Evolutionary conservation across 2,797 vertebrate species (phyloP), one percentile per base, ranked within the genome.

Genomic region (Mallotus villosus): DNA sequence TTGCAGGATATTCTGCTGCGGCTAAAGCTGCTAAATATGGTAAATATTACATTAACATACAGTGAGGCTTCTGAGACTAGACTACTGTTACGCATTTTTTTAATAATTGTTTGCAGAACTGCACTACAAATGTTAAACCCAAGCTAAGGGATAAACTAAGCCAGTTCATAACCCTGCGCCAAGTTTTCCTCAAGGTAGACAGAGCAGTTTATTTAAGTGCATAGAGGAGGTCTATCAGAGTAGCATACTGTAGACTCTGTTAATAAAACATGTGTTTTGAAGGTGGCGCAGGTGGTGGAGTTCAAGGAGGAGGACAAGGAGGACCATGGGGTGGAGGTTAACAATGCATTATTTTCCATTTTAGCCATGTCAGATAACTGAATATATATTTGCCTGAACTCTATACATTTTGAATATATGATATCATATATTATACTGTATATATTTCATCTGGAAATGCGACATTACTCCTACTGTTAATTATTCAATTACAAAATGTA

Each of bases 1-100:
- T 60, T 21, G 19, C 17, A n/a, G 68, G 58, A 49, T 22, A 59
- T 6, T 84, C 87, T 62, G 80, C 87, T 57, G 90, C 88, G 78
- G 94, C 95, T 41, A 97, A 93, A 91, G 95, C 95, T 86, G 95
- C 94, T 59, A 96, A 95, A 91, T 97, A 93, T 0, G 95, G 95
- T 97, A 81, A 89, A 2, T 29, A 19, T 67, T 25, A 70, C 2
- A 85, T 8, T 14, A 3, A n/a, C 22, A 34, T 55, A 55, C 51
- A 55, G 51, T 55, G n/a, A 22, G 22, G 25, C 57, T 37, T 32
- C 24, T 24, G n/a, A 19, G 12, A 61, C 46, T 61, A 27, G 37
- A 24, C 53, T 49, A 3, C 25, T 9, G 8, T 12, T 27, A 60
- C 41, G 12, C 51, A 55, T 55, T 19, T 29, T 29, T 29, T 29